Evolutionary conservation across 2,888 invertebrate genomes (phyloP).

Genomic region (Mimas tiliae): DNA sequence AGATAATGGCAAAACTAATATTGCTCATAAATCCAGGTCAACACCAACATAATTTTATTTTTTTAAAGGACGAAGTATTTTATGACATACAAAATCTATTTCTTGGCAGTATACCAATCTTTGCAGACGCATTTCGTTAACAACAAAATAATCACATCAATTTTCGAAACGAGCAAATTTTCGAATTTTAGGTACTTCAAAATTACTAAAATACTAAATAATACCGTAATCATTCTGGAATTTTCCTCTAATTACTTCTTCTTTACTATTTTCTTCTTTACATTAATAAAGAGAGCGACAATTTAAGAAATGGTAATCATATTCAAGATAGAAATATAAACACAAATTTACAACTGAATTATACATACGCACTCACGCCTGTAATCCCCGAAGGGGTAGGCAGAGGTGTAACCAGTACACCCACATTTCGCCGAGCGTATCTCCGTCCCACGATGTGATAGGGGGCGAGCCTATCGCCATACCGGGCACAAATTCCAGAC

Average conservation of each 20-base stretch:
- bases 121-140: neutral
- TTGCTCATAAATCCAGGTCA: slow-evolving; percentile 13
- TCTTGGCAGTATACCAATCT: slow-evolving; percentile 4
- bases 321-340: too few relatives aligned
- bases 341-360: too few relatives aligned
- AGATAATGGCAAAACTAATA: neutral
- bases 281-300: too few relatives aligned
- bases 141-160: slow-evolving; percentile 17
- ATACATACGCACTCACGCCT: too few relatives aligned
- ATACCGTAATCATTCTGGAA: neutral
- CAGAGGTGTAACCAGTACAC: too few relatives aligned
- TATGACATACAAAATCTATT: slow-evolving; percentile 15
- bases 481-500: too few relatives aligned
- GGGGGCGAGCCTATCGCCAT: too few relatives aligned
- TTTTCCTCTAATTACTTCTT: neutral
- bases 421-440: too few relatives aligned
- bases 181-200: too few relatives aligned
- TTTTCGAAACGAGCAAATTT: slow-evolving; percentile 3
- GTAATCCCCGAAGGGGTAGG: too few relatives aligned
- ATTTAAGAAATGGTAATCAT: too few relatives aligned
- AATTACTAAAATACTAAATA: neutral
- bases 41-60: neutral
- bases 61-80: slow-evolving; percentile 16
- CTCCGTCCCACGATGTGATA: too few relatives aligned
- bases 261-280: neutral